These are phyloP conservation scores for Otis tarda DNA, from an alignment of 2,113 vertebrate species.

Conservation along the genomic window DNA sequence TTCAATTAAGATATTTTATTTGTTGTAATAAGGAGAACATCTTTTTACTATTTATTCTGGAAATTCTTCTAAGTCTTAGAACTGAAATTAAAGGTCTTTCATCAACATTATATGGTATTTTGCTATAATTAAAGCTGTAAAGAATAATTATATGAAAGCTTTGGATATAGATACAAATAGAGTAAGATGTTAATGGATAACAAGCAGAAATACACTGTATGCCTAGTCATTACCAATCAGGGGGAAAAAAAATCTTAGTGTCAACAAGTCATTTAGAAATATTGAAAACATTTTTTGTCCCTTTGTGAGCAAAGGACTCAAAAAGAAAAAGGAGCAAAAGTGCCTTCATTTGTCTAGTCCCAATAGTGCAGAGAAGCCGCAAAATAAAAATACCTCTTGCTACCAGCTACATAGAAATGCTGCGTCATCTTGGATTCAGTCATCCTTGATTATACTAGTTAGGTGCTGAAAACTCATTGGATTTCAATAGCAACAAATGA, in stretches of 20 bases:
- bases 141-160: slow-evolving; percentile 51
- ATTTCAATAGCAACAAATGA: background rate
- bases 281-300: background rate
- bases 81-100: slow-evolving; percentile 52
- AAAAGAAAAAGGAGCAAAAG: background rate
- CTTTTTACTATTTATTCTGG: slow-evolving; percentile 35
- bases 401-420: background rate
- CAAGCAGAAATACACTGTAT: background rate
- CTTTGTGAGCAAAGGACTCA: background rate
- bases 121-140: slow-evolving; percentile 62
- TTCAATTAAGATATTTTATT: slow-evolving; percentile 50
- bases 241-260: background rate
- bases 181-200: background rate
- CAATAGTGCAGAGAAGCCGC: background rate
- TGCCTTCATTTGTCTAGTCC: background rate
- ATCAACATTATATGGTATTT: slow-evolving; percentile 13
- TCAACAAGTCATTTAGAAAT: background rate
- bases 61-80: background rate
- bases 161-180: background rate
- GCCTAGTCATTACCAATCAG: background rate
- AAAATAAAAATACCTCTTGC: background rate
- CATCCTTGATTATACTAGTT: background rate
- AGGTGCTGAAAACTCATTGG: background rate
- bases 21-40: slow-evolving; percentile 1
- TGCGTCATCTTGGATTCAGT: background rate